Percentiles rank a stretch among this genome's conserved stretches.
These are phyloP conservation scores for Microcaecilia unicolor DNA, from an alignment of 2,797 vertebrate species.

Conservation along the genomic window DNA sequence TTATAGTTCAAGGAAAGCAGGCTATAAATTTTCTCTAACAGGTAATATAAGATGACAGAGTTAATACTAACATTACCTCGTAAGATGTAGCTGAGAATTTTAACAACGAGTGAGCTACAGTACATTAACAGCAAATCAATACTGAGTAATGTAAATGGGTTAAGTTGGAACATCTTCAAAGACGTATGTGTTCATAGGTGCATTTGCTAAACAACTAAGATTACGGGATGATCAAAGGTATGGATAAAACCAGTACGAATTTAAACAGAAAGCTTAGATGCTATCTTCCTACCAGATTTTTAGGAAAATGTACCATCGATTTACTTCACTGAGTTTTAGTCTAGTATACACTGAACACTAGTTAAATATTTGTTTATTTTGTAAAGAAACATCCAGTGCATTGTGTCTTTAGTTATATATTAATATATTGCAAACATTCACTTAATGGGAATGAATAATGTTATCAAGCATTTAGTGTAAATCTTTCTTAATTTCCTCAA, in stretches of 20 bases:
- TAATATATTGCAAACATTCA: neutral
- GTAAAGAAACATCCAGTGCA: neutral
- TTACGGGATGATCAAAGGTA: conserved; percentile 17
- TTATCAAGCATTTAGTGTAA: conserved; percentile 6
- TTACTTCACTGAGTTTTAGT: neutral
- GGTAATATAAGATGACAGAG: too few species aligned
- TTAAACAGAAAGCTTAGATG: neutral
- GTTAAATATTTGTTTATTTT: neutral
- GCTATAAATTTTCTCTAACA: too few species aligned
- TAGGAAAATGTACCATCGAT: neutral
- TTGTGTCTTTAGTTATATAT: neutral
- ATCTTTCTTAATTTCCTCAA: neutral
- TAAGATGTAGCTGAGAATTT: conserved; percentile 12
- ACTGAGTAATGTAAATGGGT: neutral
- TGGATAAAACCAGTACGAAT: neutral
- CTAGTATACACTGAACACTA: neutral
- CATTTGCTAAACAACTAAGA: conserved; percentile 14
- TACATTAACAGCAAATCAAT: conserved; percentile 23
- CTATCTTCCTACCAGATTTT: neutral
- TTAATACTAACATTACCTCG: conserved; percentile 7
- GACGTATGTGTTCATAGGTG: conserved; percentile 1
- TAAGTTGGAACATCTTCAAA: neutral
- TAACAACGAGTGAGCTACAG: conserved; percentile 10
- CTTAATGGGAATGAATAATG: neutral
- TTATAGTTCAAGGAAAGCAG: neutral